Base-by-base conservation (phyloP, 2,888 invertebrate genomes). In the Hermaeophaga mercurialis region DNA sequence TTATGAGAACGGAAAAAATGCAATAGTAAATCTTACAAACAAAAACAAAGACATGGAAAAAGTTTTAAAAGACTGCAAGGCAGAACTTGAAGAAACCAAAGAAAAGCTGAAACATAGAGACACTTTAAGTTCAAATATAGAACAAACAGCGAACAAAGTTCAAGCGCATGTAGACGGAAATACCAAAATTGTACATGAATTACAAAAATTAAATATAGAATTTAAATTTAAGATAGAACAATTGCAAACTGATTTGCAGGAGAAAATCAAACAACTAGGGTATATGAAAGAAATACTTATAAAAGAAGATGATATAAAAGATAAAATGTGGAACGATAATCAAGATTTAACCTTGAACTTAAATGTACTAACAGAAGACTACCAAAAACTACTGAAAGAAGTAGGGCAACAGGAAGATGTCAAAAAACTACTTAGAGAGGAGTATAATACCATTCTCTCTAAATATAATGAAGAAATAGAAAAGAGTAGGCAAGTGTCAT, bases 131-230 rank as follows among this genome's bases (percentile, higher is more conserved):
- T 48, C 48, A 18, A 62, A 59, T 26, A 60, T 60, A 6, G 56
- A 56, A 28, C 17, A 38, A 14, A 56, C 56, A n/a, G 55, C 59
- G 0, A 52, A 33, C 4, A 56, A 60, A 38, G 57, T 62, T 9
- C 60, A 64, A 17, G 38, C 24, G 1, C 56, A 61, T n/a, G 26
- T 64, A 4, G 38, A 59, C 9, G 58, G 31, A 11, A 63, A 58
- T 33, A 57, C 59, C 28, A 22, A 17, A 1, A 50, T 62, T 18
- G 56, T 61, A 24, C 33, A 24, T 5, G 61, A 65, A 38, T 48
- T 63, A 3, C 56, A 56, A 22, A 47, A 56, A 6, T 12, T 60
- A 18, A 63, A 62, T 22, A 54, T 47, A 12, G 44, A 53, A 12
- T 31, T 62, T 36, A 52, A 62, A 48, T 12, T 1, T 5, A 58